phyloP scores from a whole-genome alignment of 2,888 invertebrate species.

The Callyntrura sp. region DNA sequence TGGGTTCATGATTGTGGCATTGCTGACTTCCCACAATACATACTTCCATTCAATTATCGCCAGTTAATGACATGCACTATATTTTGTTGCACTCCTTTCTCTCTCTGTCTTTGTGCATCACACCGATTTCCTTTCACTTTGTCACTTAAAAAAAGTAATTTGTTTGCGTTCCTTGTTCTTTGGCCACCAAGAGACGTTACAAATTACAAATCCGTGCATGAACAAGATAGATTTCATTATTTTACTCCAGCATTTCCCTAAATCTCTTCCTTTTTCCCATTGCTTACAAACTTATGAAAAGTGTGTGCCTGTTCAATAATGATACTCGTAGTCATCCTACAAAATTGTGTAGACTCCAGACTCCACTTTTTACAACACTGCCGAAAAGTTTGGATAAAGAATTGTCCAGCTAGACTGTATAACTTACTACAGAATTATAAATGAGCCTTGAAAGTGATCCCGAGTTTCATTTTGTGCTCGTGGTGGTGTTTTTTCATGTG shows the following conservation, averaged over 20 bases:
- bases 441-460: constrained; percentile 40
- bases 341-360: neutral
- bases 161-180: neutral
- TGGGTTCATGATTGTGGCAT: constrained; percentile 5
- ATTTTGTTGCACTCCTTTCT: neutral
- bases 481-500: neutral
- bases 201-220: constrained; percentile 9
- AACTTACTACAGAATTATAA: constrained; percentile 37
- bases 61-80: neutral
- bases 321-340: neutral
- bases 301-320: neutral
- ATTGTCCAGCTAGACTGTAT: constrained; percentile 24
- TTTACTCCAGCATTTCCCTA: neutral
- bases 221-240: constrained; percentile 33
- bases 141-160: neutral
- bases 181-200: neutral
- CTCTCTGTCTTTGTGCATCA: neutral
- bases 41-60: neutral
- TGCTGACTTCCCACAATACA: neutral
- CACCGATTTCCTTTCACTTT: neutral
- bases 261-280: neutral
- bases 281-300: neutral
- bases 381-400: constrained; percentile 41
- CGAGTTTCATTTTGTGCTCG: neutral
- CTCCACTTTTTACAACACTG: constrained; percentile 23